A percentile compares a stretch with the other conserved stretches of the same genome.
These are phyloP conservation scores for Deilephila porcellus DNA, from an alignment of 2,888 invertebrate species.

Conservation along the genomic window DNA sequence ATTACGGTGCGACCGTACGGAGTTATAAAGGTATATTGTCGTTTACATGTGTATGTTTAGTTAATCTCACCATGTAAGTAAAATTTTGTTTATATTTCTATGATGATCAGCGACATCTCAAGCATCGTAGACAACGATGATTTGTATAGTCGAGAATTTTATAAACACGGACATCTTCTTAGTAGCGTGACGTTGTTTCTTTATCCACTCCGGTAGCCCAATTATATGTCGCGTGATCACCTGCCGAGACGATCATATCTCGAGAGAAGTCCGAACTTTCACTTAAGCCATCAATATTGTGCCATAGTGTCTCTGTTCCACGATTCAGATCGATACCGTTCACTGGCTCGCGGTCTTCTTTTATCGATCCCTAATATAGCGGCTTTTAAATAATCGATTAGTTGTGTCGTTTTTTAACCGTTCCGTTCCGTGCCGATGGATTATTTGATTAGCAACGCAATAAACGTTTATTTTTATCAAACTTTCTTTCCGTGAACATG, in stretches of 20 bases:
- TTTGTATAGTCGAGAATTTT: neutral
- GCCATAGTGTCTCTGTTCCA: slow-evolving; percentile 53
- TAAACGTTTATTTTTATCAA: slow-evolving; percentile 34
- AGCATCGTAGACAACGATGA: neutral
- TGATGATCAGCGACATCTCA: neutral
- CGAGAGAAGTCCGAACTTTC: slow-evolving; percentile 65
- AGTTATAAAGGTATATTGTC: no score
- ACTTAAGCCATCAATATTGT: slow-evolving; percentile 52
- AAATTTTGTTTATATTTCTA: neutral
- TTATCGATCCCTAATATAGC: slow-evolving; percentile 34
- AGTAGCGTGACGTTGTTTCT: slow-evolving; percentile 50
- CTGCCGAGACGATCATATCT: slow-evolving; percentile 42
- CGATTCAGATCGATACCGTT: slow-evolving; percentile 64
- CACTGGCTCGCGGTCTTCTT: slow-evolving; percentile 48
- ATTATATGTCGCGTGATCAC: slow-evolving; percentile 51
- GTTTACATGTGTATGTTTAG: no score
- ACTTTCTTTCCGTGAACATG: slow-evolving; percentile 30
- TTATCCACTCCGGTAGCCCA: slow-evolving; percentile 47
- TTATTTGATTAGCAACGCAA: slow-evolving; percentile 47
- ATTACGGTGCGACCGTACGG: no score
- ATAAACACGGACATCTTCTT: slow-evolving; percentile 31
- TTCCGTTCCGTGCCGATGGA: slow-evolving; percentile 50
- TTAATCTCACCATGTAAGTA: no score
- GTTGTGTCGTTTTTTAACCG: slow-evolving; percentile 41
- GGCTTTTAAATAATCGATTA: slow-evolving; percentile 51